Evolutionary conservation across 2,113 vertebrate genomes (phyloP), one percentile per base, ranked within the genome.

Genomic region (Turdus rufiventris): DNA sequence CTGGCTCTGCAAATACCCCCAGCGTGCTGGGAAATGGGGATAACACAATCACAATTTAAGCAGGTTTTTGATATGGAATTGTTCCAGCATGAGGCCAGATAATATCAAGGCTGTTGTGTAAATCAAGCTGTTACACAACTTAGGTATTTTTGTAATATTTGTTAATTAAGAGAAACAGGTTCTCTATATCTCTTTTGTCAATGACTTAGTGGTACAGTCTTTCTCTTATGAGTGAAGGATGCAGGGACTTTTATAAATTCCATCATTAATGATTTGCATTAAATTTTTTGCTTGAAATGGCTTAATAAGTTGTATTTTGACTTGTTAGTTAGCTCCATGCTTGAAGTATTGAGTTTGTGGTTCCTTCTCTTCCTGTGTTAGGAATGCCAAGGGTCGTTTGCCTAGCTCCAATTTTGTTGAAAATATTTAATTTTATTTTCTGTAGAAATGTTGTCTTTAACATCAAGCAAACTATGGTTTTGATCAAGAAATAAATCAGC

Each of bases 11-110:
- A 57, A 80, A 70, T 7, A 56, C 17, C 11, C 11, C 10, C n/a
- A 56, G 0, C 0, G 0, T 23, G 5, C 14, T 57, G 29, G 25
- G 43, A 77, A 78, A 24, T 31, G 33, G 43, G 26, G 16, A 56
- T 56, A 67, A 28, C 17, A 47, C 0, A 3, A 38, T 58, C 20
- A 26, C 10, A 5, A 14, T 74, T 71, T 50, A 60, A 82, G 57
- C 5, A 54, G 9, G n/a, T 51, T 78, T 74, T 51, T 54, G 15
- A 18, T 42, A 23, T 2, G 9, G 36, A 92, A 54, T 72, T 85
- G 5, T 17, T 75, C 24, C 53, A 45, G 38, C 26, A 6, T 14
- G 18, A 68, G 9, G 10, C 61, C 48, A 75, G 24, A 47, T 9
- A 58, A 8, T 21, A 33, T 12, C 29, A 33, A 63, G 18, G 54